Percentiles rank a stretch among this genome's conserved stretches.
Evolutionary conservation across 2,888 invertebrate species (phyloP).

Genomic region (Thyatira batis): DNA sequence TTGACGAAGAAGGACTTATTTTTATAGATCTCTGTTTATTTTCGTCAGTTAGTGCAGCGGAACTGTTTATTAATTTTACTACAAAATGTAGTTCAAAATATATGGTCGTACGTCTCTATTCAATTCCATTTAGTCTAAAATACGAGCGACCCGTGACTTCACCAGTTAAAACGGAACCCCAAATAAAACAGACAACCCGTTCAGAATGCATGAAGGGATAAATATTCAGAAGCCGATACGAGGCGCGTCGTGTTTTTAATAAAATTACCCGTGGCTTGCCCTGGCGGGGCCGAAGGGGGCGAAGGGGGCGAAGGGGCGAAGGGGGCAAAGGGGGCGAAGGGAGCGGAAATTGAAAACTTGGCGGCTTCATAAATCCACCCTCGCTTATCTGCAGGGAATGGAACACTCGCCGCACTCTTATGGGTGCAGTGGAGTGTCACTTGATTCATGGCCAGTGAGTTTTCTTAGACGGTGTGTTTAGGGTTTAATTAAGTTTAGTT

Average conservation of each 20-base stretch:
- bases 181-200: conserved; percentile 39
- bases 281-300: conserved; percentile 24
- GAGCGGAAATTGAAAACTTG: conserved; percentile 75
- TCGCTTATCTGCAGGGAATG: conserved; percentile 46
- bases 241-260: conserved; percentile 69
- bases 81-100: no score
- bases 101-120: neutral
- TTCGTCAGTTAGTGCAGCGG: no score
- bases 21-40: no score
- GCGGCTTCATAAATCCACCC: conserved; percentile 65
- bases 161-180: conserved; percentile 28
- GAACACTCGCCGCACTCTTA: conserved; percentile 50
- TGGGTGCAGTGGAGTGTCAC: conserved; percentile 56
- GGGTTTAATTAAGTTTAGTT: conserved; percentile 4
- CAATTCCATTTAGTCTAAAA: neutral
- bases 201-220: conserved; percentile 63
- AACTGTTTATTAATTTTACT: no score
- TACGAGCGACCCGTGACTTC: conserved; percentile 9
- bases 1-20: no score
- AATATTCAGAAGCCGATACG: conserved; percentile 59
- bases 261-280: conserved; percentile 63
- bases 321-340: conserved; percentile 27
- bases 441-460: conserved; percentile 46
- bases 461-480: conserved; percentile 13
- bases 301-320: conserved; percentile 15